These are phyloP conservation scores for Isoperla grammatica DNA, from an alignment of 2,888 invertebrate genomes.

Conservation along the genomic window DNA sequence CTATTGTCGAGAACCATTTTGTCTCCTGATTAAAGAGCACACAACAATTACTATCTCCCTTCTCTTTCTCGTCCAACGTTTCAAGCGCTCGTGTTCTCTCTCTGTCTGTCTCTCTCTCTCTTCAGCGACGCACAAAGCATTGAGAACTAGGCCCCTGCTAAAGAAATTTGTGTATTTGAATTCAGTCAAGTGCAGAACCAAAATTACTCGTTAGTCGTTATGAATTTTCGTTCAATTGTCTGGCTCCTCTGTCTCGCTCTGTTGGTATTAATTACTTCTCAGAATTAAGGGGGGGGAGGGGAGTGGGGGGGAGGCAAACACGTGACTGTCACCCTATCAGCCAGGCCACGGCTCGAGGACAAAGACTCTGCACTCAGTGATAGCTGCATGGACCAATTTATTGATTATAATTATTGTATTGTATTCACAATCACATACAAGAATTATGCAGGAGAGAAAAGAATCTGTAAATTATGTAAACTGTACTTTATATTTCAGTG, in stretches of 20 bases:
- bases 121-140: too few species aligned
- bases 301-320: background rate
- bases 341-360: background rate
- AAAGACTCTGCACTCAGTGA: too few species aligned
- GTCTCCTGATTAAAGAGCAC: slow-evolving; percentile 26
- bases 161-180: slow-evolving; percentile 29
- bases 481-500: too few species aligned
- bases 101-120: too few species aligned
- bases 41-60: too few species aligned
- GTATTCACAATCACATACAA: too few species aligned
- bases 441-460: too few species aligned
- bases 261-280: slow-evolving; percentile 28
- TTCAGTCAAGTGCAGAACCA: slow-evolving; percentile 31
- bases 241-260: slow-evolving; percentile 8
- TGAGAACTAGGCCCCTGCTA: background rate
- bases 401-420: too few species aligned
- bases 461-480: too few species aligned
- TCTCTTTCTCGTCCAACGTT: too few species aligned
- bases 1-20: slow-evolving; percentile 26
- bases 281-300: slow-evolving; percentile 7
- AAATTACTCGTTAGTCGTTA: slow-evolving; percentile 31
- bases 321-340: slow-evolving; percentile 1
- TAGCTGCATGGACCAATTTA: too few species aligned
- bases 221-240: slow-evolving; percentile 29
- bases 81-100: too few species aligned